Conservation (phyloP, 1,140 invertebrate genomes). For the Octopus sinensis region DNA sequence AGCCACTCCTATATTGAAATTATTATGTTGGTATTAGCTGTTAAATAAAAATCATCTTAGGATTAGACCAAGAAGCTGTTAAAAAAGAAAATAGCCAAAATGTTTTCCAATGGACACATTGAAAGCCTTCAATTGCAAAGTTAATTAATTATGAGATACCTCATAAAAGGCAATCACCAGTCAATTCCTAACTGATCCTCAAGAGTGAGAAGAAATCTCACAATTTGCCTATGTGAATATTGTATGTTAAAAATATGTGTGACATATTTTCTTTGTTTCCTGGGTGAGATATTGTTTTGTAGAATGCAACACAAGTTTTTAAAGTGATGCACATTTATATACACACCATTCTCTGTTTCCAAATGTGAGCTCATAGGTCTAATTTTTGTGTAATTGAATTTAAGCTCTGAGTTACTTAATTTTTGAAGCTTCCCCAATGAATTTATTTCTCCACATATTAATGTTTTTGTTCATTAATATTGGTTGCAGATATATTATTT, state of each 20-base stretch:
- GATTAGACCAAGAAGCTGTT: background rate
- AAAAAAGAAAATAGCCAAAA: background rate
- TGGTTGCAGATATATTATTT: background rate
- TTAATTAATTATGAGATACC: background rate
- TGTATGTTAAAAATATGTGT: background rate
- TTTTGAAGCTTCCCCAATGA: background rate
- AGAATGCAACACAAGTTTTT: background rate
- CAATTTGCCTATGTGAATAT: constrained; percentile 1
- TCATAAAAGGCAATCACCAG: background rate
- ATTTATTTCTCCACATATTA: background rate
- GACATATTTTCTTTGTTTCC: background rate
- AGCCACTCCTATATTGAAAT: background rate
- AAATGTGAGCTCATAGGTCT: background rate
- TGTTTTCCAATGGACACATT: background rate
- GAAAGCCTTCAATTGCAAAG: background rate
- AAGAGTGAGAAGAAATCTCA: background rate
- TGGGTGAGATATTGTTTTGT: background rate
- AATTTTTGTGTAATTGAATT: background rate
- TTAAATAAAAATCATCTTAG: background rate
- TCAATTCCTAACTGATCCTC: background rate
- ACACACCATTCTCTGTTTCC: background rate
- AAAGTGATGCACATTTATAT: background rate
- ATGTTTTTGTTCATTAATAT: background rate
- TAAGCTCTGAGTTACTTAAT: background rate
- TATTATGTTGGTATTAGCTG: background rate